Evolutionary conservation across 2,797 vertebrate genomes (phyloP), one percentile per base, ranked within the genome.

Genomic region (Manis crassicaudata): DNA sequence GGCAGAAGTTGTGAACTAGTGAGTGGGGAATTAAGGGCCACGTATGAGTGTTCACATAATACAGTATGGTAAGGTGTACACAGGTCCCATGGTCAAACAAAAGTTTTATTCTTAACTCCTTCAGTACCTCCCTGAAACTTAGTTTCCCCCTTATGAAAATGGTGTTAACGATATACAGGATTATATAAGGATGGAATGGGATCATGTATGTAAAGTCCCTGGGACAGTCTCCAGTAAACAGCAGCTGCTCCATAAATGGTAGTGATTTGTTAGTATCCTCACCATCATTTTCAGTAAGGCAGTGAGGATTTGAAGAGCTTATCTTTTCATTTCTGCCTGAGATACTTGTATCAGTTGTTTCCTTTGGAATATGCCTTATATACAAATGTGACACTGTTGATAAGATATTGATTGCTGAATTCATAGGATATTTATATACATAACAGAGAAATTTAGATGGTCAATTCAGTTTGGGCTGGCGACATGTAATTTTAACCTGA

Each of bases 401-500:
- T 6, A 79, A 32, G 29, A 70, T 6, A 11, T 63, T 25, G 23
- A 43, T 6, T 72, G 21, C 32, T 95, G 29, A 27, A 6, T 32
- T 70, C n/a, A 52, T 52, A 80, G 67, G 18, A 62, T 40, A 43
- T 37, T 91, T 76, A 68, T 40, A 16, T 60, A 75, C 9, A 62
- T 76, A 81, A 54, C 12, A 84, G 72, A 29, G 14, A 67, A 43
- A 12, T 65, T 82, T 70, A 87, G n/a, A 79, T 35, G 75, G 16
- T 77, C 27, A 60, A 14, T 63, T 92, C 52, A 88, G 46, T 73
- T 76, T 80, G 50, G 84, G 14, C 43, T 79, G 65, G 25, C 10
- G 85, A 72, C 18, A 67, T 54, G 7, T 62, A 83, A 95, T 84
- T 92, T 97, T 94, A 83, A 95, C 52, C 46, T 68, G 14, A 46